Base-by-base conservation (phyloP, 2,888 invertebrate genomes). In the Aproaerema taeniolella region DNA sequence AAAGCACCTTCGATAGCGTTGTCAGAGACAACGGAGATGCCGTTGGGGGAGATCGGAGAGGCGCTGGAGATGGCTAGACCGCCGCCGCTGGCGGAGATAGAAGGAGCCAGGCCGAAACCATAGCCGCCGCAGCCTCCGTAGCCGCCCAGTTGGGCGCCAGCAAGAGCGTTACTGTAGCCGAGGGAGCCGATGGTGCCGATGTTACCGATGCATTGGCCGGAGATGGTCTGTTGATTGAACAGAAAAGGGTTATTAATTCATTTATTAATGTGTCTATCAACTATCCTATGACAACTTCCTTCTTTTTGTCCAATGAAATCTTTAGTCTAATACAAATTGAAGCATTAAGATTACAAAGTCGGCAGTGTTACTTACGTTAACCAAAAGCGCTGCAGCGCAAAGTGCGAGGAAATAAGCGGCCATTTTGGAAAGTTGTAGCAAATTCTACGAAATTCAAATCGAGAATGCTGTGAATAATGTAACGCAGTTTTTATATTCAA, bases 1-100 rank as follows among this genome's bases (percentile, higher is more conserved):
- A 63, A 13, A 1, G 49, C 42, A 0, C 63, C 63, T 26, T 58
- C 56, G 11, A 61, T 59, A 1, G 49, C 45, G 38, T 60, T 58
- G 14, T 61, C 63, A 16, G 61, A 55, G 1, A 52, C 14, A 2
- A 61, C 48, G 1, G 52, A 48, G 9, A 62, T 46, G 10, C 61
- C 59, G 33, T 42, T 49, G 4, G 61, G 54, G 9, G 53, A 29
- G 24, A 49, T 42, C 2, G 55, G 52, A 6, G 59, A 58, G 1
- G 52, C 9, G 38, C 48, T 43, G 31, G 38, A 24, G 12, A 49
- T 38, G 11, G 37, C 25, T 11, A 52, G 24, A 15, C 43, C 46
- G 2, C 46, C 46, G 9, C 45, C 37, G 38, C 25, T 35, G 24
- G 17, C 26, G 10, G 37, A 35, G 3, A 20, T 24, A 24, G 26